Percentiles rank a stretch among this genome's conserved stretches.
Evolutionary conservation across 2,888 invertebrate genomes (phyloP).

Genomic region (Globia sparganii): DNA sequence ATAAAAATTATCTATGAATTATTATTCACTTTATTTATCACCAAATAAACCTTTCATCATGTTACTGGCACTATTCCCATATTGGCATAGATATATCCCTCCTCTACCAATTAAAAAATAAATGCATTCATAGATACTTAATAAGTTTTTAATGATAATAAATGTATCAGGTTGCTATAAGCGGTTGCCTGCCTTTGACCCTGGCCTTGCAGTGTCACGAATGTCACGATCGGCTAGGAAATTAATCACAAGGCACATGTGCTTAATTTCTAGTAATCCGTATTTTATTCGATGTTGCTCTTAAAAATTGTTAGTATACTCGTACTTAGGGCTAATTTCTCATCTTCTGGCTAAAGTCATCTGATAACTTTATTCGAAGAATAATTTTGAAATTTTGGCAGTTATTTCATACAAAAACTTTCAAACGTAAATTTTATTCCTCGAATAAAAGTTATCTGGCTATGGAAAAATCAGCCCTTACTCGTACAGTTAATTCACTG

Average conservation of each 20-base stretch:
- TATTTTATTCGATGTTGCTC: not conserved
- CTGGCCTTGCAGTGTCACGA: conserved; percentile 35
- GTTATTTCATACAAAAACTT: too few relatives aligned
- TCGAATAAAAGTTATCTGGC: too few relatives aligned
- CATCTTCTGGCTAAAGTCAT: too few relatives aligned
- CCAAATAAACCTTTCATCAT: not conserved
- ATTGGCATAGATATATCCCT: not conserved
- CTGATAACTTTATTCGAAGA: too few relatives aligned
- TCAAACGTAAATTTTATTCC: too few relatives aligned
- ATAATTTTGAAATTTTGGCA: too few relatives aligned
- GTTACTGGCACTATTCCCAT: conserved; percentile 10
- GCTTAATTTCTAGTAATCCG: not conserved
- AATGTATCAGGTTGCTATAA: not conserved
- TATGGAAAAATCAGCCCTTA: too few relatives aligned
- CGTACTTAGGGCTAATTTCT: too few relatives aligned
- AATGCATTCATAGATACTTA: conserved; percentile 9
- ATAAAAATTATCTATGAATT: too few relatives aligned
- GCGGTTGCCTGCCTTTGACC: conserved; percentile 19
- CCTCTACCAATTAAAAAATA: conserved; percentile 11
- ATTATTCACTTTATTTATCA: conserved; percentile 9
- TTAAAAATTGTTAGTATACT: not conserved
- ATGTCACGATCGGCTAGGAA: conserved; percentile 35
- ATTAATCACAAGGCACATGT: conserved; percentile 32
- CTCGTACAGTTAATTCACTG: not conserved
- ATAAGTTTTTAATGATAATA: conserved; percentile 13